These are phyloP conservation scores for Oryzaephilus surinamensis DNA, from an alignment of 1,140 invertebrate species.

Conservation along the genomic window DNA sequence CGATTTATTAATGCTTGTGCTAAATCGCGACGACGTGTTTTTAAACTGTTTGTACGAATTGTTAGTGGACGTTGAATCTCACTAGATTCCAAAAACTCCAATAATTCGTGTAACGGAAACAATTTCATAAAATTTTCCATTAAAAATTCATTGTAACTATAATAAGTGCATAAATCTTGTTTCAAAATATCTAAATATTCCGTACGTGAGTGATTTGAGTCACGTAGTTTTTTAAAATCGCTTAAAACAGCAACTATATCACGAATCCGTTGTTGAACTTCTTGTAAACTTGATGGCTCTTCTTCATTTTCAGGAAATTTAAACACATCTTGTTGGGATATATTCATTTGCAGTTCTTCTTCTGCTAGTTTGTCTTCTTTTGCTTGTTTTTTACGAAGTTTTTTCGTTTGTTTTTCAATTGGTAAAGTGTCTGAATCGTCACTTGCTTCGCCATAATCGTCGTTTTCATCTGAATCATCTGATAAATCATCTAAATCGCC, in stretches of 20 bases:
- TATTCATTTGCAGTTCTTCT: constrained; percentile 67
- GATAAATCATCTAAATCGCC: constrained; percentile 40
- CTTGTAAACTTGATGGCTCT: constrained; percentile 63
- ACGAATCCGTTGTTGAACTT: constrained; percentile 83
- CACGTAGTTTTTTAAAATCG: constrained; percentile 76
- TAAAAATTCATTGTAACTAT: constrained; percentile 93
- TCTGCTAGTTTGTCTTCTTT: constrained; percentile 64
- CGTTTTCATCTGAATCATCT: constrained; percentile 33
- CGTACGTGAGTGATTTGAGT: constrained; percentile 59
- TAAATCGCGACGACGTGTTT: constrained; percentile 85
- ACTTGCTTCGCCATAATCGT: constrained; percentile 31
- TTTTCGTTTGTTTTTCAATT: constrained; percentile 77
- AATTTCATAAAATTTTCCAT: constrained; percentile 92
- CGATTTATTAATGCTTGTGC: constrained; percentile 89
- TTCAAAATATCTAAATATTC: constrained; percentile 76
- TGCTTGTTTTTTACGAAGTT: constrained; percentile 63
- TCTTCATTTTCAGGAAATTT: constrained; percentile 65
- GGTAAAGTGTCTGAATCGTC: constrained; percentile 62
- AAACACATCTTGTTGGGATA: constrained; percentile 62
- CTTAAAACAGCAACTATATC: constrained; percentile 79
- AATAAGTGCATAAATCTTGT: constrained; percentile 87
- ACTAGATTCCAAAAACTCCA: constrained; percentile 95
- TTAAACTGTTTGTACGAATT: constrained; percentile 91
- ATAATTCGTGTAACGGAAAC: constrained; percentile 78
- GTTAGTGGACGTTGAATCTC: constrained; percentile 93